A percentile compares a stretch with the other conserved stretches of the same genome.
These are phyloP conservation scores for Halichoeres trimaculatus DNA, from an alignment of 2,113 vertebrate species.

Conservation along the genomic window DNA sequence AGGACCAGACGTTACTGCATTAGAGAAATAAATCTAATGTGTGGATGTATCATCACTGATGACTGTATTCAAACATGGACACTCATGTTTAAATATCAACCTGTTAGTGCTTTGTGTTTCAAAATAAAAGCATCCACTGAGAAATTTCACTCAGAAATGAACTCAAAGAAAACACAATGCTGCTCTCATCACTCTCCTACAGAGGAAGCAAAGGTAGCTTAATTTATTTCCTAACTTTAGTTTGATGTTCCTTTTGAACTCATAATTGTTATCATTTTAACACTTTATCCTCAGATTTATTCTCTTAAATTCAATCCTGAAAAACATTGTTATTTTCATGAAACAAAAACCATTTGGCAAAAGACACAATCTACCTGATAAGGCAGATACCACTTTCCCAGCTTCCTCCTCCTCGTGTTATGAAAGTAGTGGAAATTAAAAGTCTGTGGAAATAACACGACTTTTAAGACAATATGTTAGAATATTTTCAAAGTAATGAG, in stretches of 20 bases:
- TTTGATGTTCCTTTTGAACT: neutral
- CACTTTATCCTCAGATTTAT: neutral
- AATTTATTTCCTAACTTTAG: neutral
- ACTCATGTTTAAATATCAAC: constrained; percentile 41
- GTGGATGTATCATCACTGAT: constrained; percentile 46
- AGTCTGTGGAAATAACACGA: neutral
- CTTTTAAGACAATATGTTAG: neutral
- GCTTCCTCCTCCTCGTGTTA: constrained; percentile 14
- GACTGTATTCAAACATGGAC: constrained; percentile 55
- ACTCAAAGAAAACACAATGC: neutral
- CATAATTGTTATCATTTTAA: constrained; percentile 8
- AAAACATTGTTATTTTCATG: constrained; percentile 30
- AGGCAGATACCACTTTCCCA: constrained; percentile 45
- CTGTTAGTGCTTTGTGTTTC: constrained; percentile 16
- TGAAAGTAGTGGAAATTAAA: constrained; percentile 33
- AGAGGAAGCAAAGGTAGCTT: neutral
- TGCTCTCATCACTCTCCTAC: neutral
- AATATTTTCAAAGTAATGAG: neutral
- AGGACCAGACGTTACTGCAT: constrained; percentile 57
- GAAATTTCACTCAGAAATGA: constrained; percentile 23
- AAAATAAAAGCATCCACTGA: constrained; percentile 1
- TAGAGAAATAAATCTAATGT: constrained; percentile 50
- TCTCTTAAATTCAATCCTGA: too few species aligned
- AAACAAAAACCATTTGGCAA: constrained; percentile 73
- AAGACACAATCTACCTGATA: constrained; percentile 39